A percentile compares a stretch with the other conserved stretches of the same genome.
These are phyloP conservation scores for Pseudococcus viburni DNA, from an alignment of 2,888 invertebrate species.

Conservation along the genomic window DNA sequence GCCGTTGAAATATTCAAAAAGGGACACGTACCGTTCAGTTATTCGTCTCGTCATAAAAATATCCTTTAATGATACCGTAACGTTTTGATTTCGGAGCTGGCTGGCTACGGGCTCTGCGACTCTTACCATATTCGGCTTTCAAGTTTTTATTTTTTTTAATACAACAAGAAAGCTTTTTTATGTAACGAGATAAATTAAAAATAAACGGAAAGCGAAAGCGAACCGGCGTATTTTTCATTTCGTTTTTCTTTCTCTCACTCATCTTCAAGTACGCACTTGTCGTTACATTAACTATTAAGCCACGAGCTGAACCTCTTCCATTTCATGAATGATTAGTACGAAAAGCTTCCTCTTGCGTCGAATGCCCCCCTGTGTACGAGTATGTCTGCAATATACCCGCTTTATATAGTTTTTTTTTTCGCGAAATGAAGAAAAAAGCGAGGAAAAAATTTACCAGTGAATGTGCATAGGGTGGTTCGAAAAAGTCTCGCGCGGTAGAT, in stretches of 20 bases:
- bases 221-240: slow-evolving; percentile 19
- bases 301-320: not conserved
- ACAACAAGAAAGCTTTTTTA: slow-evolving; percentile 40
- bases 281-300: slow-evolving; percentile 41
- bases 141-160: slow-evolving; percentile 33
- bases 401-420: too few relatives aligned
- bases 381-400: not conserved
- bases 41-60: slow-evolving; percentile 6
- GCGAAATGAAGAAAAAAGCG: too few relatives aligned
- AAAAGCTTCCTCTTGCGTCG: not conserved
- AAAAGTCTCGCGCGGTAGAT: too few relatives aligned
- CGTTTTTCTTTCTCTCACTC: slow-evolving; percentile 18
- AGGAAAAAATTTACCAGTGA: too few relatives aligned
- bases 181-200: slow-evolving; percentile 47
- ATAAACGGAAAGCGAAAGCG: slow-evolving; percentile 36
- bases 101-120: too few relatives aligned
- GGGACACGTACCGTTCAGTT: not conserved
- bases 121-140: not conserved
- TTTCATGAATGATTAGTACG: slow-evolving; percentile 28
- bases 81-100: slow-evolving; percentile 14
- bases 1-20: slow-evolving; percentile 3
- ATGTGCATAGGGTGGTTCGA: too few relatives aligned
- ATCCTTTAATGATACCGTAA: slow-evolving; percentile 18
- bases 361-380: not conserved
- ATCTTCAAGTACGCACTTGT: slow-evolving; percentile 37